Evolutionary conservation across 2,888 invertebrate genomes (phyloP).

Genomic region (Cataglyphis livida): DNA sequence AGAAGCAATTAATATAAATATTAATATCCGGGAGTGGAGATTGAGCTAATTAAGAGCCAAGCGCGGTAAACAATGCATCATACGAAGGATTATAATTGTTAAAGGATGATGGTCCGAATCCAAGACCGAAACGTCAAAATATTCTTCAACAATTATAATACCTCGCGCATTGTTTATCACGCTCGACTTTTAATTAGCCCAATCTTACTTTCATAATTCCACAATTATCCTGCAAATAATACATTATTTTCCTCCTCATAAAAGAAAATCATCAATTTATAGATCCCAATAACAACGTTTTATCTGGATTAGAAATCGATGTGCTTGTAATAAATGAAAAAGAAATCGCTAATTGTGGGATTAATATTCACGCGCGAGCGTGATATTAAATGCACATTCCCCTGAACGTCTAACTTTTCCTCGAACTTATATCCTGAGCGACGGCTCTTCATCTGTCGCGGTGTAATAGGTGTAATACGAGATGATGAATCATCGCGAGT

Average conservation of each 20-base stretch:
- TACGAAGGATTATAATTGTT: too few relatives aligned
- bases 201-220: too few relatives aligned
- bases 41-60: too few relatives aligned
- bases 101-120: too few relatives aligned
- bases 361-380: slow-evolving; percentile 24
- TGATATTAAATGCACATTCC: slow-evolving; percentile 30
- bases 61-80: too few relatives aligned
- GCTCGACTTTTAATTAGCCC: too few relatives aligned
- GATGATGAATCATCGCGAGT: slow-evolving; percentile 71
- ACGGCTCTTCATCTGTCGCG: slow-evolving; percentile 65
- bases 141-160: too few relatives aligned
- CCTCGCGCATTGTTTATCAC: too few relatives aligned
- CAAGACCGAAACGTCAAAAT: too few relatives aligned
- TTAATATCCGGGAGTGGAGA: too few relatives aligned
- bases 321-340: too few relatives aligned
- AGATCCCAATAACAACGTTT: not conserved
- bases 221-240: not conserved
- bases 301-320: not conserved
- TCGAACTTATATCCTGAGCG: slow-evolving; percentile 38
- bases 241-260: not conserved
- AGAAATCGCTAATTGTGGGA: slow-evolving; percentile 32
- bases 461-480: slow-evolving; percentile 10
- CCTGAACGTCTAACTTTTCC: slow-evolving; percentile 28
- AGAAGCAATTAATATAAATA: not conserved
- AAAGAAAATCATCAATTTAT: not conserved